Conservation (phyloP, 2,113 vertebrate species). For the Rana temporaria region DNA sequence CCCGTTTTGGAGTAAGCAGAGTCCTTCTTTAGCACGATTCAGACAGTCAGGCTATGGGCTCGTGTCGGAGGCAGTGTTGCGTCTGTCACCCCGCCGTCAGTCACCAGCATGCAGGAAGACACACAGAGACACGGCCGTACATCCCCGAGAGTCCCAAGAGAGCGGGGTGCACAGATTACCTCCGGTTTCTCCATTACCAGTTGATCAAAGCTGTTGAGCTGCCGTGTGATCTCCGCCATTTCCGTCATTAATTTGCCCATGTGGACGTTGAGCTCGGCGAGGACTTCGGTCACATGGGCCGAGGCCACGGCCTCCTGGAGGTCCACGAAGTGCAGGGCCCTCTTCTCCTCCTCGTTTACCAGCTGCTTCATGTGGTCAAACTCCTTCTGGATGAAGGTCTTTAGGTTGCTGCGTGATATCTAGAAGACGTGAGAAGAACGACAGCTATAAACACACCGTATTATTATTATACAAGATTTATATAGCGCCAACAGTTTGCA, state of each 20-base stretch:
- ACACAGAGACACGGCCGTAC: background rate
- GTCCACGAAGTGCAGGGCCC: constrained; percentile 77
- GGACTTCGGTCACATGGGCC: constrained; percentile 78
- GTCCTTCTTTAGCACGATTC: too few species aligned
- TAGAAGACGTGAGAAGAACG: background rate
- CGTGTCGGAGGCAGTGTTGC: background rate
- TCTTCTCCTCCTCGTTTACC: constrained; percentile 78
- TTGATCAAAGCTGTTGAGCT: constrained; percentile 77
- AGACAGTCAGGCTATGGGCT: background rate
- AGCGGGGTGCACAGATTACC: constrained; percentile 55
- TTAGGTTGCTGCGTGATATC: constrained; percentile 72
- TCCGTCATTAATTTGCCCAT: constrained; percentile 82
- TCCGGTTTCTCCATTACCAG: constrained; percentile 71
- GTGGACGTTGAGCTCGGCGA: constrained; percentile 78
- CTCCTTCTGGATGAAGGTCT: constrained; percentile 79
- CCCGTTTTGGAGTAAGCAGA: too few species aligned
- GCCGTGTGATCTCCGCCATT: constrained; percentile 82
- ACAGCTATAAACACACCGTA: too few species aligned
- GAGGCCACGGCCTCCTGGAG: constrained; percentile 81
- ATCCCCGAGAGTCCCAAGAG: too few species aligned
- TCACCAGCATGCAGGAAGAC: background rate
- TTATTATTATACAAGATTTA: too few species aligned
- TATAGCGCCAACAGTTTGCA: too few species aligned
- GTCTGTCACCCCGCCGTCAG: background rate
- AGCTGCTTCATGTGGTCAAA: constrained; percentile 80